Conservation (phyloP, 1,140 invertebrate genomes). For the Monochamus saltuarius region DNA sequence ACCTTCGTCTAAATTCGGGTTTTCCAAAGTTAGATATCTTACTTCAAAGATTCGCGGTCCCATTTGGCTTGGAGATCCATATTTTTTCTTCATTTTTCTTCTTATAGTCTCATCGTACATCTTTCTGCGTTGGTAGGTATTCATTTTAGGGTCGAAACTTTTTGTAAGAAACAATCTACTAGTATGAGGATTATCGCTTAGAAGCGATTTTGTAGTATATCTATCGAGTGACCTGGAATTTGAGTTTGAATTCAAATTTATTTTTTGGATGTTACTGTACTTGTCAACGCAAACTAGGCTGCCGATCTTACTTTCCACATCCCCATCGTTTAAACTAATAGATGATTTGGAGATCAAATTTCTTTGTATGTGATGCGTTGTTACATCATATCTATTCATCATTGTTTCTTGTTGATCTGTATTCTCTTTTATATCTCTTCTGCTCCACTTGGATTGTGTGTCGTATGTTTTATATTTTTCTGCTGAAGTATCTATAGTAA, state of each 20-base stretch:
- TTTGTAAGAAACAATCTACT: slow-evolving; percentile 33
- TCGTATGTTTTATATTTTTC: not conserved
- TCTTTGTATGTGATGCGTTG: not conserved
- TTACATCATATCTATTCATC: not conserved
- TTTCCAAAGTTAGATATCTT: slow-evolving; percentile 18
- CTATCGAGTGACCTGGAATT: slow-evolving; percentile 15
- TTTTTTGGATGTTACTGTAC: slow-evolving; percentile 19
- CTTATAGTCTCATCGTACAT: slow-evolving; percentile 29
- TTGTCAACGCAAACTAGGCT: slow-evolving; percentile 20
- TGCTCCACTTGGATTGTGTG: not conserved
- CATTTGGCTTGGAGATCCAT: slow-evolving; percentile 7
- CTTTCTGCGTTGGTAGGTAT: slow-evolving; percentile 32
- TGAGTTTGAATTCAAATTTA: slow-evolving; percentile 11
- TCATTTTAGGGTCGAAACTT: slow-evolving; percentile 26
- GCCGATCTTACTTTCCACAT: slow-evolving; percentile 4
- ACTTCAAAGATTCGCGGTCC: slow-evolving; percentile 32
- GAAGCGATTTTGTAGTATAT: slow-evolving; percentile 5
- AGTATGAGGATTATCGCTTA: slow-evolving; percentile 3
- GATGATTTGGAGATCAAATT: slow-evolving; percentile 6
- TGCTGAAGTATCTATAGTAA: no score
- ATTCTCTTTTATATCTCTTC: not conserved
- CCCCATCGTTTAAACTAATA: slow-evolving; percentile 7
- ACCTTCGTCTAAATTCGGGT: slow-evolving; percentile 1
- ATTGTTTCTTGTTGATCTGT: not conserved
- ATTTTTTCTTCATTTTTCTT: slow-evolving; percentile 31